Conservation (phyloP, 2,113 vertebrate genomes). For the Nanorana parkeri region DNA sequence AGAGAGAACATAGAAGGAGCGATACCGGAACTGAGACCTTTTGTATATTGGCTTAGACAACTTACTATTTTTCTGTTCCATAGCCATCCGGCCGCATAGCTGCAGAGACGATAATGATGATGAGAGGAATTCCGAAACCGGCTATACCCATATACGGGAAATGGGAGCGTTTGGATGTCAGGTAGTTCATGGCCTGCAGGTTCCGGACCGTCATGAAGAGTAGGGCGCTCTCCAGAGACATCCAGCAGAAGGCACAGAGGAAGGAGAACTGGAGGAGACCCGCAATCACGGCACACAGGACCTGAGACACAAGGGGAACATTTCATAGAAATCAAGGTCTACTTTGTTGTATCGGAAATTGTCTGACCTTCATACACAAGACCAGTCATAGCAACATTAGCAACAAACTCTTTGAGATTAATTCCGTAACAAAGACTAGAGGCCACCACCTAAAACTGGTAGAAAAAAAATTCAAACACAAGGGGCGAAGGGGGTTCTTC, state of each 20-base stretch:
- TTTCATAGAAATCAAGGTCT: too few species aligned
- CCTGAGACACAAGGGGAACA: conserved; percentile 43
- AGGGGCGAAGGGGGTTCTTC: too few species aligned
- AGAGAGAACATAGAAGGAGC: too few species aligned
- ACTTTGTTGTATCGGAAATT: too few species aligned
- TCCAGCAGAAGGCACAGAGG: conserved; percentile 70
- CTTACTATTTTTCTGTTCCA: conserved; percentile 65
- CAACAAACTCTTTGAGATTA: too few species aligned
- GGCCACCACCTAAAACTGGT: too few species aligned
- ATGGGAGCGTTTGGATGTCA: conserved; percentile 42
- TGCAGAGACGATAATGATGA: conserved; percentile 63
- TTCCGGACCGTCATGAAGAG: conserved; percentile 69
- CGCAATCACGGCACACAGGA: conserved; percentile 59
- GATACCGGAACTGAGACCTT: too few species aligned
- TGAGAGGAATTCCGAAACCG: conserved; percentile 66
- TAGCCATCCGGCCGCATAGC: conserved; percentile 57
- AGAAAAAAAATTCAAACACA: too few species aligned
- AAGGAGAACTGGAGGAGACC: conserved; percentile 66
- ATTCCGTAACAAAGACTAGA: too few species aligned
- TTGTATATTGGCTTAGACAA: too few species aligned
- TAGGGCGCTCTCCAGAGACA: conserved; percentile 65
- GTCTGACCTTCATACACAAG: too few species aligned
- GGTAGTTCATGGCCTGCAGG: conserved; percentile 67
- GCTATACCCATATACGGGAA: conserved; percentile 59
- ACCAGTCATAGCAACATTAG: too few species aligned